Percentiles rank a stretch among this genome's conserved stretches.
phyloP scores from a whole-genome alignment of 2,888 invertebrate genomes.

The Ditylenchus weischeri region DNA sequence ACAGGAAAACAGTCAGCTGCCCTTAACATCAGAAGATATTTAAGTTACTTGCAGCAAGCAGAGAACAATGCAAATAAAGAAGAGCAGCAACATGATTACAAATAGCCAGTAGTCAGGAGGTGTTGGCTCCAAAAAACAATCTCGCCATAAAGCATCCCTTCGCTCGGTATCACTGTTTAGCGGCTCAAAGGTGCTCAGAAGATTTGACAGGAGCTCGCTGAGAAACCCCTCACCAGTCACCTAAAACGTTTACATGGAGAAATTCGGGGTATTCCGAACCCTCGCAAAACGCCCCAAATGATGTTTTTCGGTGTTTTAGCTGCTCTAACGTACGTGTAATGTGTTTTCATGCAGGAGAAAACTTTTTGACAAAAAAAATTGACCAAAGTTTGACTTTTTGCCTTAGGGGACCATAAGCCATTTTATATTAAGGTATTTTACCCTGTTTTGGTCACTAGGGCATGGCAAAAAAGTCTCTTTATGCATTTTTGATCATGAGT shows the following conservation, averaged over 20 bases:
- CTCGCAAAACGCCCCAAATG: too few relatives aligned
- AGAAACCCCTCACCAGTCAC: slow-evolving; percentile 39
- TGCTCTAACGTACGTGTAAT: too few relatives aligned
- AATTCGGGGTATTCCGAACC: too few relatives aligned
- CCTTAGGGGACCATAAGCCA: too few relatives aligned
- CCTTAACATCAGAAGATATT: background rate
- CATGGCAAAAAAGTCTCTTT: too few relatives aligned
- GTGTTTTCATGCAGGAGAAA: too few relatives aligned
- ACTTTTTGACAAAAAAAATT: too few relatives aligned
- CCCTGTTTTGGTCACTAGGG: too few relatives aligned
- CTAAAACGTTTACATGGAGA: slow-evolving; percentile 4
- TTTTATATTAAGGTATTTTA: too few relatives aligned
- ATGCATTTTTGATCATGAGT: too few relatives aligned
- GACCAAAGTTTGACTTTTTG: too few relatives aligned
- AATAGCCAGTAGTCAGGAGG: slow-evolving; percentile 43
- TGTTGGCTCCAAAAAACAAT: slow-evolving; percentile 45
- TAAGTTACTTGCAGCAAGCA: slow-evolving; percentile 36
- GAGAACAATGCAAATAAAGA: slow-evolving; percentile 34
- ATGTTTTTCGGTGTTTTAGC: too few relatives aligned
- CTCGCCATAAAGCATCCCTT: slow-evolving; percentile 42
- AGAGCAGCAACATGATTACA: slow-evolving; percentile 38
- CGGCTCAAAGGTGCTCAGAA: slow-evolving; percentile 44
- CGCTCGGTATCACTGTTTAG: slow-evolving; percentile 33
- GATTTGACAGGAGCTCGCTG: slow-evolving; percentile 29
- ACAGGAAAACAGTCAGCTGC: slow-evolving; percentile 2